Conservation (phyloP, 2,797 vertebrate genomes). For the Propithecus perrieri region DNA sequence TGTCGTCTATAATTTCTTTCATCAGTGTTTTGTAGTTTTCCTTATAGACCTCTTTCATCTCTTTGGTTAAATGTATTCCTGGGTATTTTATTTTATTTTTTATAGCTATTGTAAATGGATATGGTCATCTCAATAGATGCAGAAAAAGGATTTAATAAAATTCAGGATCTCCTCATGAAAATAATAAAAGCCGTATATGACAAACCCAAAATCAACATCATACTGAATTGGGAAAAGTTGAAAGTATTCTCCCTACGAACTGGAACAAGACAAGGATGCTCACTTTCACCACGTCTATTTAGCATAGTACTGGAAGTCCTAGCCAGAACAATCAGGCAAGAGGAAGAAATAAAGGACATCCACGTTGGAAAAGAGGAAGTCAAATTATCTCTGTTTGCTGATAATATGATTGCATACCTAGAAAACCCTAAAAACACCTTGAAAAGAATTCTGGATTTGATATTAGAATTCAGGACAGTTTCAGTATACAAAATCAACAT, state of each 20-base stretch:
- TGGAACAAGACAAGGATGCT: neutral
- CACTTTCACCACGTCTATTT: neutral
- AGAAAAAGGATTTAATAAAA: neutral
- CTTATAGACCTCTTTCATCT: neutral
- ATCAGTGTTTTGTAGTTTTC: neutral
- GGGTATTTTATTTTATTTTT: neutral
- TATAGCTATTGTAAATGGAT: neutral
- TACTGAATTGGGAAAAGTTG: neutral
- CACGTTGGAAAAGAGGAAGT: neutral
- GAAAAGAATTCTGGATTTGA: neutral
- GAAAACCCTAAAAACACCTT: neutral
- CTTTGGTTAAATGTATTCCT: neutral
- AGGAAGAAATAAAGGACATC: neutral
- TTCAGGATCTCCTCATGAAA: neutral
- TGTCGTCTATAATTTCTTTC: neutral
- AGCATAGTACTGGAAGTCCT: neutral
- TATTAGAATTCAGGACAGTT: neutral
- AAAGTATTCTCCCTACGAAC: neutral
- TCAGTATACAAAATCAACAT: neutral
- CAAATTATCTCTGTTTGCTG: neutral
- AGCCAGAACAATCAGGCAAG: neutral
- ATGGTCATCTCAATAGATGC: neutral
- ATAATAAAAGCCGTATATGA: neutral
- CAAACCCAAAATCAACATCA: neutral
- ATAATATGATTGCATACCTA: neutral